A percentile compares a stretch with the other conserved stretches of the same genome.
phyloP scores from a whole-genome alignment of 1,140 invertebrate genomes.

The Ericerus pela region DNA sequence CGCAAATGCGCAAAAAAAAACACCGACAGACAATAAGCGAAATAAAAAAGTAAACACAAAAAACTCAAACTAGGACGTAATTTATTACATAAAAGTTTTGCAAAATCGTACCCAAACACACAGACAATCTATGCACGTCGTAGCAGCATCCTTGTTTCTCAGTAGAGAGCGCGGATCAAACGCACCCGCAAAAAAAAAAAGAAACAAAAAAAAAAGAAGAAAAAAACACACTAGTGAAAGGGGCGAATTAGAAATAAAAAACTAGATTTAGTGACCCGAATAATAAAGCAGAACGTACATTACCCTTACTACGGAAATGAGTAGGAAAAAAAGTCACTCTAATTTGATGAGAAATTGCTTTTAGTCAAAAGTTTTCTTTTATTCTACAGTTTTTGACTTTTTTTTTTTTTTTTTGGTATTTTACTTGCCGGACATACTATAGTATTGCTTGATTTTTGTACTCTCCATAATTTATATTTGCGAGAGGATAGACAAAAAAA shows the following conservation, averaged over 20 bases:
- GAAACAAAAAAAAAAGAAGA: no score
- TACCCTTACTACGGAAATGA: slow-evolving; percentile 11
- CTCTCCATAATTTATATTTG: neutral
- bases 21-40: no score
- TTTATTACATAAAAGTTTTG: no score
- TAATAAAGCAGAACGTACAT: neutral
- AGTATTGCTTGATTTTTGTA: neutral
- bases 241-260: slow-evolving; percentile 10
- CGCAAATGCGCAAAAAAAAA: no score
- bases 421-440: neutral
- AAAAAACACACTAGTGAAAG: slow-evolving; percentile 4
- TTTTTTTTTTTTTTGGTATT: slow-evolving; percentile 1
- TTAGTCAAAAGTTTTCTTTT: slow-evolving; percentile 8
- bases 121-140: no score
- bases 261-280: slow-evolving; percentile 9
- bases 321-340: slow-evolving; percentile 12
- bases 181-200: no score
- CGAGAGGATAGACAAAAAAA: neutral
- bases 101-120: no score
- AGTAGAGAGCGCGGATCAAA: no score
- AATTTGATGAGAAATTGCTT: slow-evolving; percentile 12
- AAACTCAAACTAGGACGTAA: no score
- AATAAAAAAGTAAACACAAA: no score
- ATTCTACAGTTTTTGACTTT: no score
- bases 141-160: no score